phyloP scores from a whole-genome alignment of 64 coral and sea anemone species.

The Montipora foliosa region DNA sequence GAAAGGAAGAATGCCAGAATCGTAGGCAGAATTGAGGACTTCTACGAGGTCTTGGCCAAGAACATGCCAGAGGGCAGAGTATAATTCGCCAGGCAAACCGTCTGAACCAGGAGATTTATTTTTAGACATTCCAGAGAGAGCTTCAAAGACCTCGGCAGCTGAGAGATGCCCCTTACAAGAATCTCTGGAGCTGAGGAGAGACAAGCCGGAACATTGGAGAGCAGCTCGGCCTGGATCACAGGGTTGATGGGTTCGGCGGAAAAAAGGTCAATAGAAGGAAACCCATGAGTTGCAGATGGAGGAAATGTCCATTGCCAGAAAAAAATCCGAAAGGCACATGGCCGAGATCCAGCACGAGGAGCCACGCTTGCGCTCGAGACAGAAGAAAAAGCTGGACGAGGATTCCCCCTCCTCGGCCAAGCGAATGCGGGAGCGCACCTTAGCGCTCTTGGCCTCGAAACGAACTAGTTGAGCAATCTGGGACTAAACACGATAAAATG shows the following conservation, averaged over 20 bases:
- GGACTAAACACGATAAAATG: not conserved
- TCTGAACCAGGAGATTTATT: too few species aligned
- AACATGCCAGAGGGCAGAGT: not conserved
- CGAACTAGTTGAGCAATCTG: not conserved
- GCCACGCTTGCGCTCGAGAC: too few species aligned
- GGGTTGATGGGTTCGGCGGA: not conserved
- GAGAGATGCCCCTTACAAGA: not conserved
- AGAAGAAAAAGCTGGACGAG: too few species aligned
- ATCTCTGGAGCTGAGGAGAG: not conserved
- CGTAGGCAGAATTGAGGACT: not conserved
- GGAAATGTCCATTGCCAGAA: not conserved
- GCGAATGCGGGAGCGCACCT: not conserved
- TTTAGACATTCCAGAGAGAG: not conserved
- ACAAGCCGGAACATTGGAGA: not conserved
- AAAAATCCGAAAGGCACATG: not conserved
- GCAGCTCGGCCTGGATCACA: not conserved
- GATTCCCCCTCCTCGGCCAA: constrained; percentile 10
- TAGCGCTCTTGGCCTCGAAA: not conserved
- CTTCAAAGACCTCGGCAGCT: not conserved
- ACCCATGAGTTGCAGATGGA: not conserved
- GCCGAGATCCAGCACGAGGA: not conserved
- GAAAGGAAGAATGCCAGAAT: not conserved
- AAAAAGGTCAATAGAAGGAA: not conserved
- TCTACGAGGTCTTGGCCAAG: not conserved
- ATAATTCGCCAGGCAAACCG: too few species aligned